Base-by-base conservation (phyloP, 2,113 vertebrate species). In the Mionectes macconnelli region DNA sequence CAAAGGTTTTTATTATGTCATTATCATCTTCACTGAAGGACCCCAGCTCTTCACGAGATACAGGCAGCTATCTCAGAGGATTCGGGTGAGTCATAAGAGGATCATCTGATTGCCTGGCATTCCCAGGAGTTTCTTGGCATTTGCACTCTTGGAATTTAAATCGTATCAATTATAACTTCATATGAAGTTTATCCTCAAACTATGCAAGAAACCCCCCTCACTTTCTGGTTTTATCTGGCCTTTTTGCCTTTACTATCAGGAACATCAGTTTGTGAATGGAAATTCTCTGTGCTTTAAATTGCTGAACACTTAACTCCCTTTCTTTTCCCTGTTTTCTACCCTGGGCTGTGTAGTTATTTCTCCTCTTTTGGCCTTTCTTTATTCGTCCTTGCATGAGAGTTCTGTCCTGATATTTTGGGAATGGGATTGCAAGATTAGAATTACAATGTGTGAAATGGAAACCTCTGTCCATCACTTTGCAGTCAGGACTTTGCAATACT, bases 371-470 rank as follows among this genome's bases (percentile, higher is more conserved):
- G 18, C 28, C 18, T 23, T 39, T 82, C 82, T 87, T 64, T 59
- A 45, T 89, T 80, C 8, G 17, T 78, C 21, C 39, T 82, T 64
- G 6, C n/a, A 25, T 60, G 60, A 68, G 16, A 22, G 20, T 44
- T 80, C 59, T 70, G 4, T 59, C 42, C 63, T 73, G 67, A 60
- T 28, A 37, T 23, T 77, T 19, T 70, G 50, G 52, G 80, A n/a
- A 50, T 31, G 59, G 33, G 19, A 59, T 42, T 78, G 40, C 42
- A 53, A 73, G 69, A 82, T 85, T 85, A 76, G 84, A 93, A 89
- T 85, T 73, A 67, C 83, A 85, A 40, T 24, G 42, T 89, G 81
- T 83, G 84, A 94, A 92, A 94, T 79, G 33, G 76, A 96, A 90
- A 93, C 68, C 59, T 89, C 62, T 87, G 93, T 50, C 76, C 82